These are phyloP conservation scores for Cladopsammia gracilis DNA, from an alignment of 64 coral and sea anemone genomes.

Conservation along the genomic window DNA sequence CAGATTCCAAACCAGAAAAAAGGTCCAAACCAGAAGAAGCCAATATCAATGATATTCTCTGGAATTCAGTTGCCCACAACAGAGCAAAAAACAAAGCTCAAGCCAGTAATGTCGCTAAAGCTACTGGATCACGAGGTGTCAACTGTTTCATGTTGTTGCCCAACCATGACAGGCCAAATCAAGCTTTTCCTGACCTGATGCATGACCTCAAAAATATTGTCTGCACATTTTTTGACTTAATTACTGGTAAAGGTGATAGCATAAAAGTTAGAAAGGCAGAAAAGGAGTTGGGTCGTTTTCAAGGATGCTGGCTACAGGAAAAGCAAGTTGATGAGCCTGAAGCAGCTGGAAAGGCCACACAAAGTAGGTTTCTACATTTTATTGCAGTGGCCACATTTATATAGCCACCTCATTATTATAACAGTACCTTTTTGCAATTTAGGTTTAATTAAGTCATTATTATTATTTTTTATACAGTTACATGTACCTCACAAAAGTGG, in stretches of 20 bases:
- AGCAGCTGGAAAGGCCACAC: too few relatives aligned
- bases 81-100: conserved; percentile 32
- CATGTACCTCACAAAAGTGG: too few relatives aligned
- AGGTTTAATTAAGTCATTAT: conserved; percentile 12
- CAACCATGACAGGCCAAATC: conserved; percentile 8
- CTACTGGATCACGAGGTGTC: conserved; percentile 30
- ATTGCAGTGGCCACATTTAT: not conserved
- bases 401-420: conserved; percentile 2
- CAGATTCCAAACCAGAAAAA: not conserved
- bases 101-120: conserved; percentile 7
- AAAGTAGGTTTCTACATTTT: too few relatives aligned
- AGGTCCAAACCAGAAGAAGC: not conserved
- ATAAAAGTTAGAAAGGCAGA: conserved; percentile 57
- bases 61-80: conserved; percentile 43
- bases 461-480: not conserved
- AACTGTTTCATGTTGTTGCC: conserved; percentile 62
- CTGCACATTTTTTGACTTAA: conserved; percentile 12
- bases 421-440: not conserved
- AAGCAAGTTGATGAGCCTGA: too few relatives aligned
- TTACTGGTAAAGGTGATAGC: conserved; percentile 36
- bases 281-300: conserved; percentile 52
- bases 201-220: conserved; percentile 63
- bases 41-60: not conserved
- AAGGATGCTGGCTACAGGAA: conserved; percentile 36
- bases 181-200: conserved; percentile 62